Evolutionary conservation across 2,113 vertebrate genomes (phyloP), one percentile per base, ranked within the genome.

Genomic region (Zapus hudsonius): DNA sequence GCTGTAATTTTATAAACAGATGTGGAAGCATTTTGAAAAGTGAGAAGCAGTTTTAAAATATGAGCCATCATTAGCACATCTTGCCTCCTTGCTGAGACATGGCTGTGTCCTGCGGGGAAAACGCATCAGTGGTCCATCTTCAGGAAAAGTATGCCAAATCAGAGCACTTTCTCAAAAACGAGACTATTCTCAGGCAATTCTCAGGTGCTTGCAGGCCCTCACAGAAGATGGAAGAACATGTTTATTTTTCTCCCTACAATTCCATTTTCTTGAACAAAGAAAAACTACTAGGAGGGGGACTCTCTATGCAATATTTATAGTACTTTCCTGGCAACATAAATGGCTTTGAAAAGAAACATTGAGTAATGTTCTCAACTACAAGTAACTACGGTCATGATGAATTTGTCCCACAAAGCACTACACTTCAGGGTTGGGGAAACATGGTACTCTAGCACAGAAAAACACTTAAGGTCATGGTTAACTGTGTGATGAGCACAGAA

Each of bases 41-140:
- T 79, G 90, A 93, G 94, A 70, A 55, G 23, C 63, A 84, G 47
- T 75, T 87, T 83, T 95, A 93, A 93, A 93, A 93, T 82, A 69
- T 82, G 80, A 84, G 63, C 55, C 57, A 42, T 93, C 44, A 94
- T 95, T 93, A 92, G 74, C 80, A 44, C 64, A 91, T 86, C 89
- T 89, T 91, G 87, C 89, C 22, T 94, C 59, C 91, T 85, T 90
- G 67, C 91, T 93, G 92, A 95, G 81, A 93, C 93, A 95, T 93
- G 64, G 33, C 75, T 86, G 5, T 72, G 52, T 87, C 89, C 75
- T 90, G 79, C 36, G 17, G 93, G 72, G 91, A 95, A 95, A 91
- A 66, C 90, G n/a, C 36, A 94, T 75, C 31, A 83, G 29, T 61
- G 82, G 52, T 95, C 61, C 86, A 70, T 96, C 52, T 79, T 91